These are phyloP conservation scores for Neodiprion lecontei DNA, from an alignment of 1,140 invertebrate genomes.

Conservation along the genomic window DNA sequence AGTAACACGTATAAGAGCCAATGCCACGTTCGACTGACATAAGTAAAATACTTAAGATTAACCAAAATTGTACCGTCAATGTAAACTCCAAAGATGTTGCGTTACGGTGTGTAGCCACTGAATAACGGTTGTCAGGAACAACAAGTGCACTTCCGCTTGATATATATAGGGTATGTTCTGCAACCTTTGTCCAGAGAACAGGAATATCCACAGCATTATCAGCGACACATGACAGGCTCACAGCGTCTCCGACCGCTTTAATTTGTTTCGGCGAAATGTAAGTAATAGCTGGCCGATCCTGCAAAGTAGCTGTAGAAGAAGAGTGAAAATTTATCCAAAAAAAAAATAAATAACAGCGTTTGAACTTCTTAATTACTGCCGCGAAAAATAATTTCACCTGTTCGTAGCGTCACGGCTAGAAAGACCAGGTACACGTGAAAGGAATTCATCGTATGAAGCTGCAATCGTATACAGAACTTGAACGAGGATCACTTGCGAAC, in stretches of 20 bases:
- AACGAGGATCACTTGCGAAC: background rate
- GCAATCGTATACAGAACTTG: background rate
- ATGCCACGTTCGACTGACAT: background rate
- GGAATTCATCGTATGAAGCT: background rate
- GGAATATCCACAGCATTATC: conserved; percentile 88
- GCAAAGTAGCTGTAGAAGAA: conserved; percentile 40
- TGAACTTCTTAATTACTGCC: background rate
- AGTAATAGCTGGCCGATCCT: conserved; percentile 88
- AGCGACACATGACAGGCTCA: conserved; percentile 87
- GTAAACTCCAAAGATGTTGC: conserved; percentile 79
- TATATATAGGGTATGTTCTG: conserved; percentile 64
- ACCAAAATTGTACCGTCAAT: conserved; percentile 68
- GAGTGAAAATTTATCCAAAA: background rate
- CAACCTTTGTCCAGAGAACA: conserved; percentile 81
- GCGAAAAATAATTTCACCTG: background rate
- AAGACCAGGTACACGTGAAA: background rate
- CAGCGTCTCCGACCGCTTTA: conserved; percentile 87
- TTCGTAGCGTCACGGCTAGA: background rate
- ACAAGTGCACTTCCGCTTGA: conserved; percentile 83
- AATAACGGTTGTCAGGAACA: conserved; percentile 85
- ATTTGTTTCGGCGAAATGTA: conserved; percentile 92
- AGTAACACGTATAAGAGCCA: conserved; percentile 10
- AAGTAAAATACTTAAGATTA: background rate
- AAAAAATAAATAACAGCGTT: background rate
- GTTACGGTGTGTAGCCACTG: conserved; percentile 75